Conservation (phyloP, 2,888 invertebrate genomes). For the Agrilus biguttatus region DNA sequence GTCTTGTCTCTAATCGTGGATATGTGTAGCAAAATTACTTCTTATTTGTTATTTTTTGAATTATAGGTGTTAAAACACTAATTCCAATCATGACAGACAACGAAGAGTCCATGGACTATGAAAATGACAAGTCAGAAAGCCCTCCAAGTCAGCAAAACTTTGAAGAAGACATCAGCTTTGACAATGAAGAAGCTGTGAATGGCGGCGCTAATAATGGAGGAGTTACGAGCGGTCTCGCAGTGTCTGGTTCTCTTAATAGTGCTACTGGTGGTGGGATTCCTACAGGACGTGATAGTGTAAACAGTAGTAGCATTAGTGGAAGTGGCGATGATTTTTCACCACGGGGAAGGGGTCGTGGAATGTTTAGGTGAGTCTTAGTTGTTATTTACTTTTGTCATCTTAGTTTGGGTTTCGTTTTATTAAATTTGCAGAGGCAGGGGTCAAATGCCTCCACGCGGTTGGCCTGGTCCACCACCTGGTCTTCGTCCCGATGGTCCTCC, state of each 20-base stretch:
- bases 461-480: constrained; percentile 33
- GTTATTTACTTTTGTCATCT: neutral
- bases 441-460: constrained; percentile 12
- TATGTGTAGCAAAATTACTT: too few species aligned
- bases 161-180: constrained; percentile 23
- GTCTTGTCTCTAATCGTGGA: too few species aligned
- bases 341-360: constrained; percentile 31
- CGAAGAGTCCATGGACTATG: constrained; percentile 16
- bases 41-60: too few species aligned
- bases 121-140: constrained; percentile 12
- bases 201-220: too few species aligned
- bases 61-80: too few species aligned
- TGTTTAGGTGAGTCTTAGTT: constrained; percentile 30
- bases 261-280: too few species aligned
- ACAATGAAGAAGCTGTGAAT: constrained; percentile 18
- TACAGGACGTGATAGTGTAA: constrained; percentile 16
- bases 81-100: constrained; percentile 8
- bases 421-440: constrained; percentile 25
- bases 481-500: constrained; percentile 40
- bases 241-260: too few species aligned
- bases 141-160: constrained; percentile 17
- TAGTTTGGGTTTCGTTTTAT: neutral
- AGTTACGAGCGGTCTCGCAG: too few species aligned
- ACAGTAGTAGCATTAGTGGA: constrained; percentile 10
- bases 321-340: constrained; percentile 35